Conservation (phyloP, 2,888 invertebrate species). For the Sesia bembeciformis region DNA sequence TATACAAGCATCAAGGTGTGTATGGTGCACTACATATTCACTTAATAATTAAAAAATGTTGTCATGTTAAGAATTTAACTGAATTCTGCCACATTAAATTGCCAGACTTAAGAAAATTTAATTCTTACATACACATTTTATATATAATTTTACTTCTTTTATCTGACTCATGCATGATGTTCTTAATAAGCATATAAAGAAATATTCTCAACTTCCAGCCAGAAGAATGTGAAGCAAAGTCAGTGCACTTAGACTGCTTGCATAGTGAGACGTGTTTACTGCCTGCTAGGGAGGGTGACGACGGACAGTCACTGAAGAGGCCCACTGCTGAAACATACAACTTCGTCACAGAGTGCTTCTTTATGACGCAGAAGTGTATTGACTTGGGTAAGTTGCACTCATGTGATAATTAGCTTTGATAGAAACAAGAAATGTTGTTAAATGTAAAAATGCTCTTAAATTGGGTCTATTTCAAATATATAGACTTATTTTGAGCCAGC, state of each 20-base stretch:
- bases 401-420: no score
- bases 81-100: background rate
- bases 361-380: slow-evolving; percentile 89
- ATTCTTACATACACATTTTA: no score
- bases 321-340: slow-evolving; percentile 77
- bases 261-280: slow-evolving; percentile 86
- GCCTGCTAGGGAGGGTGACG: slow-evolving; percentile 76
- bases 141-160: no score
- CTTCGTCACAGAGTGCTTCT: slow-evolving; percentile 94
- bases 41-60: background rate
- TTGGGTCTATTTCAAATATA: no score
- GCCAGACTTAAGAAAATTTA: no score
- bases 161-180: no score
- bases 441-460: no score
- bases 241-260: slow-evolving; percentile 81
- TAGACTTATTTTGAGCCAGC: no score
- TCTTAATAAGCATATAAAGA: no score
- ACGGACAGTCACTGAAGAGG: slow-evolving; percentile 53
- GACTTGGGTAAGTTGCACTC: slow-evolving; percentile 77
- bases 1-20: no score
- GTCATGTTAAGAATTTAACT: background rate
- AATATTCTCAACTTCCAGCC: slow-evolving; percentile 49
- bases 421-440: no score
- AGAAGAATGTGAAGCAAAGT: slow-evolving; percentile 73
- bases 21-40: no score